Conservation (phyloP, 1,140 invertebrate species). For the Pristionchus pacificus region DNA sequence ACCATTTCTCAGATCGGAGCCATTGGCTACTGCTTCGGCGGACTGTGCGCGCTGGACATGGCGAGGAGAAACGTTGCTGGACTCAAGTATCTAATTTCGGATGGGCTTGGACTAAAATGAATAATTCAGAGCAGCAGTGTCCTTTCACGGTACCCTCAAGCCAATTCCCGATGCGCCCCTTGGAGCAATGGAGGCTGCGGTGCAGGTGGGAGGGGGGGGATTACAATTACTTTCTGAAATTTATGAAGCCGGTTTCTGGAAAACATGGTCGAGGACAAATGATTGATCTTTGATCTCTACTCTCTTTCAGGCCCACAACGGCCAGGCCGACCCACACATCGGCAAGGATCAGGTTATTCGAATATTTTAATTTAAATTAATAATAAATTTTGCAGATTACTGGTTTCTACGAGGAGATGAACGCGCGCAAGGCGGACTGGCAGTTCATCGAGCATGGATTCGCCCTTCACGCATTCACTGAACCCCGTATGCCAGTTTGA, state of each 20-base stretch:
- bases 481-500: too few species aligned
- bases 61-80: conserved; percentile 39
- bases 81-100: background rate
- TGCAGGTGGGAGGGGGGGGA: too few species aligned
- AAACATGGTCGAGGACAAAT: conserved; percentile 31
- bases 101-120: background rate
- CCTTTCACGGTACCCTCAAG: conserved; percentile 43
- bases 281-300: conserved; percentile 2
- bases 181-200: conserved; percentile 19
- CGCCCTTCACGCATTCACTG: conserved; percentile 42
- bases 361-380: background rate
- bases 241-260: too few species aligned
- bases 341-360: conserved; percentile 11
- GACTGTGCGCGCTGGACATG: conserved; percentile 44
- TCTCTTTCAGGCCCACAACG: conserved; percentile 41
- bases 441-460: conserved; percentile 41
- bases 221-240: too few species aligned
- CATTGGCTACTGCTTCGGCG: conserved; percentile 50
- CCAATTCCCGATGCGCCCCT: conserved; percentile 12
- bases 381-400: conserved; percentile 13
- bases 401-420: conserved; percentile 38
- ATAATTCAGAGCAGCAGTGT: conserved; percentile 38
- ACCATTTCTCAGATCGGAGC: conserved; percentile 37
- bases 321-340: conserved; percentile 40
- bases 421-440: conserved; percentile 44